Percentiles rank a stretch among this genome's conserved stretches.
Evolutionary conservation across 2,888 invertebrate genomes (phyloP).

Genomic region (Diadegma fenestrale): DNA sequence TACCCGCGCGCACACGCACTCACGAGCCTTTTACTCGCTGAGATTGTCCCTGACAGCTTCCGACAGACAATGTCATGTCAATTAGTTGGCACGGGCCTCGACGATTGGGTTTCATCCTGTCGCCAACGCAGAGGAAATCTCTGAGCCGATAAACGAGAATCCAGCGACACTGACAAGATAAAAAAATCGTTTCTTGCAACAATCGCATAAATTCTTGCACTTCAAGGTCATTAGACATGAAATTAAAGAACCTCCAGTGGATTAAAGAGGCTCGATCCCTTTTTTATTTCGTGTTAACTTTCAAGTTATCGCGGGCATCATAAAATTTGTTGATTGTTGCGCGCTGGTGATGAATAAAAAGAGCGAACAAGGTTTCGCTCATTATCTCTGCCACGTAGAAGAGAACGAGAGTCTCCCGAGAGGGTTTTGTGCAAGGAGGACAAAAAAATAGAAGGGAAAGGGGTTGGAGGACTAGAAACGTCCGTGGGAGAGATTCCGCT

Average conservation of each 20-base stretch:
- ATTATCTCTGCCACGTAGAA: conserved; percentile 22
- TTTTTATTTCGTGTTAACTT: conserved; percentile 20
- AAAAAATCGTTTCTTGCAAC: neutral
- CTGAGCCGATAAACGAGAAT: conserved; percentile 14
- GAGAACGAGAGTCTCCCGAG: conserved; percentile 18
- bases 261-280: neutral
- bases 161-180: neutral
- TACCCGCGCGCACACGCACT: neutral
- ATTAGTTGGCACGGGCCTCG: conserved; percentile 44
- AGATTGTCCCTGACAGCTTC: conserved; percentile 74
- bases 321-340: conserved; percentile 28
- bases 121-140: neutral
- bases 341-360: conserved; percentile 7
- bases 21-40: conserved; percentile 47
- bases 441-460: conserved; percentile 10
- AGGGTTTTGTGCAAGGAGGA: conserved; percentile 17
- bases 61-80: conserved; percentile 71
- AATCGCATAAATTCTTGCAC: neutral
- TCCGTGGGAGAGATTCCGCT: conserved; percentile 74
- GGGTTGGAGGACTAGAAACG: conserved; percentile 50
- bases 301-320: conserved; percentile 15
- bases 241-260: neutral
- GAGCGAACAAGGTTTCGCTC: conserved; percentile 5
- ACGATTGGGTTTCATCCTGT: conserved; percentile 45
- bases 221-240: conserved; percentile 23